Evolutionary conservation across 2,888 invertebrate species (phyloP).

Genomic region (Rhyacophila evoluta): DNA sequence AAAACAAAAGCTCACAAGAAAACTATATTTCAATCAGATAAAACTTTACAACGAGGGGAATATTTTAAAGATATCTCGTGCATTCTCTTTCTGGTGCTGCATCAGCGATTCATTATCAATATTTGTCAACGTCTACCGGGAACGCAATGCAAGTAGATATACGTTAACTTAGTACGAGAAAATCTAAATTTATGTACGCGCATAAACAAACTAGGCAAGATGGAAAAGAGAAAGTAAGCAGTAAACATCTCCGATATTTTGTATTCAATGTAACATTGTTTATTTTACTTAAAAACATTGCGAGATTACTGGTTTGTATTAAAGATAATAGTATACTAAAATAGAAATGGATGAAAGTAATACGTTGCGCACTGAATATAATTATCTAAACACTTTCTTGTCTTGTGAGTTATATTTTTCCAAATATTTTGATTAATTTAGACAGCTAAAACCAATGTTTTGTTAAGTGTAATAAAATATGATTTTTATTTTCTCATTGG

Average conservation of each 20-base stretch:
- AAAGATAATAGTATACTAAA: too few relatives aligned
- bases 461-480: too few relatives aligned
- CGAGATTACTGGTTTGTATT: not conserved
- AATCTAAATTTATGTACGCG: not conserved
- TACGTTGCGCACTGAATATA: too few relatives aligned
- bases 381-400: too few relatives aligned
- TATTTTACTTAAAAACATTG: not conserved
- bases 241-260: not conserved
- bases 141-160: not conserved
- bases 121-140: slow-evolving; percentile 1
- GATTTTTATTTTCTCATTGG: too few relatives aligned
- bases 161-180: not conserved
- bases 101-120: slow-evolving; percentile 16
- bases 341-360: too few relatives aligned
- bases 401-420: too few relatives aligned
- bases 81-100: not conserved
- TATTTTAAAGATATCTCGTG: not conserved
- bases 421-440: too few relatives aligned
- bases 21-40: slow-evolving; percentile 19
- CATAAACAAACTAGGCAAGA: not conserved
- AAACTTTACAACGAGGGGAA: not conserved
- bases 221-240: not conserved
- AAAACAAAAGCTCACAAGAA: not conserved
- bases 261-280: not conserved
- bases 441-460: too few relatives aligned